Evolutionary conservation across 1,140 invertebrate species (phyloP).

Genomic region (Meloidogyne chitwoodi): DNA sequence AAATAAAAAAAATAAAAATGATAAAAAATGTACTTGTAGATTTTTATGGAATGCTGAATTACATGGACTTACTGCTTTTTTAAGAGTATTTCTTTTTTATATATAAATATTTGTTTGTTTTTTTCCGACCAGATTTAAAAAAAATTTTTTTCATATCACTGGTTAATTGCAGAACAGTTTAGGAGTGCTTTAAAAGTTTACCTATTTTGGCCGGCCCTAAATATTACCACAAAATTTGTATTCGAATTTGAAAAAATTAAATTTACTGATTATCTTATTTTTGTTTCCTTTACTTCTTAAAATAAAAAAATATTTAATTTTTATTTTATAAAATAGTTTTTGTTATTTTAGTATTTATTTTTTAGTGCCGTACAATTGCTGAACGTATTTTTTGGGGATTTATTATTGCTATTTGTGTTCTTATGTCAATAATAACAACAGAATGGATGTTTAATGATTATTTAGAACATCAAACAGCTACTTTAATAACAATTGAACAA

Average conservation of each 20-base stretch:
- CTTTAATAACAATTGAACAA: conserved; percentile 12
- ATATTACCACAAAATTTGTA: no score
- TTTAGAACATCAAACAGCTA: conserved; percentile 26
- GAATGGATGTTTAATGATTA: conserved; percentile 27
- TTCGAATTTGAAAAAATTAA: no score
- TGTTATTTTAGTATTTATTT: no score
- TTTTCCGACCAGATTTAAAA: background rate
- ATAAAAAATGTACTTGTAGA: conserved; percentile 16
- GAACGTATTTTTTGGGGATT: conserved; percentile 11
- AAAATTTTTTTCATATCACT: background rate
- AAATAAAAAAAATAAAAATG: background rate
- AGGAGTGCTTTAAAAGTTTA: no score
- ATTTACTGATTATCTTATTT: no score
- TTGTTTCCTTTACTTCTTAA: no score
- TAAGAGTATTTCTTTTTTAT: conserved; percentile 20
- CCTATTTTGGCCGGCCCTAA: no score
- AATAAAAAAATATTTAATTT: no score
- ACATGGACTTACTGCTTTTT: conserved; percentile 29
- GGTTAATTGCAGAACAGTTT: no score
- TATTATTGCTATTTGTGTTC: conserved; percentile 23
- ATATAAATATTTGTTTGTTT: background rate
- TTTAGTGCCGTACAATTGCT: conserved; percentile 22
- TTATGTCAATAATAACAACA: conserved; percentile 18
- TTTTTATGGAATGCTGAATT: conserved; percentile 35
- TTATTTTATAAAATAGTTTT: no score